These are phyloP conservation scores for Eurytemora carolleeae DNA, from an alignment of 1,140 invertebrate species.

Conservation along the genomic window DNA sequence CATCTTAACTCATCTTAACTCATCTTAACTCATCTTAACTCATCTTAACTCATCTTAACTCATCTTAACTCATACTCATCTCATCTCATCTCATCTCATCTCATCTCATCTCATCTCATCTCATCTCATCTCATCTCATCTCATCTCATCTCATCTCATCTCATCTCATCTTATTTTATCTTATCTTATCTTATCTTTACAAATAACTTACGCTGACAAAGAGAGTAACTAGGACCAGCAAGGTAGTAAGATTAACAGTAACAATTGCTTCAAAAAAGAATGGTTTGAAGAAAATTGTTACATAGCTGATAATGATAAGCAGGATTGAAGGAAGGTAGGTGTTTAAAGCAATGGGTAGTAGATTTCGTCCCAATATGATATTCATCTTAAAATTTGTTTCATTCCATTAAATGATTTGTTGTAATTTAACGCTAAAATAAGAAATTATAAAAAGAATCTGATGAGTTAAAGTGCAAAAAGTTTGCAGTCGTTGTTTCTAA, in stretches of 20 bases:
- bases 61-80: too few relatives aligned
- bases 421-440: too few relatives aligned
- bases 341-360: neutral
- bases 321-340: neutral
- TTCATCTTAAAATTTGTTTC: neutral
- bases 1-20: too few relatives aligned
- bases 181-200: neutral
- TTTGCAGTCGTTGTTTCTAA: too few relatives aligned
- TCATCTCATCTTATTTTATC: neutral
- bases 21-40: too few relatives aligned
- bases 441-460: too few relatives aligned
- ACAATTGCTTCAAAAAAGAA: neutral
- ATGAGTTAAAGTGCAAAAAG: too few relatives aligned
- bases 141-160: neutral
- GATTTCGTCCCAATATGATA: neutral
- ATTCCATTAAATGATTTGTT: too few relatives aligned
- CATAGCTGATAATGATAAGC: neutral
- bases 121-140: neutral
- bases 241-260: neutral
- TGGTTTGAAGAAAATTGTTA: neutral
- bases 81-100: too few relatives aligned
- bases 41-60: neutral
- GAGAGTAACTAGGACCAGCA: neutral
- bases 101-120: neutral
- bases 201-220: neutral